Evolutionary conservation across 2,797 vertebrate genomes (phyloP).

Genomic region (Acropternis orthonyx): DNA sequence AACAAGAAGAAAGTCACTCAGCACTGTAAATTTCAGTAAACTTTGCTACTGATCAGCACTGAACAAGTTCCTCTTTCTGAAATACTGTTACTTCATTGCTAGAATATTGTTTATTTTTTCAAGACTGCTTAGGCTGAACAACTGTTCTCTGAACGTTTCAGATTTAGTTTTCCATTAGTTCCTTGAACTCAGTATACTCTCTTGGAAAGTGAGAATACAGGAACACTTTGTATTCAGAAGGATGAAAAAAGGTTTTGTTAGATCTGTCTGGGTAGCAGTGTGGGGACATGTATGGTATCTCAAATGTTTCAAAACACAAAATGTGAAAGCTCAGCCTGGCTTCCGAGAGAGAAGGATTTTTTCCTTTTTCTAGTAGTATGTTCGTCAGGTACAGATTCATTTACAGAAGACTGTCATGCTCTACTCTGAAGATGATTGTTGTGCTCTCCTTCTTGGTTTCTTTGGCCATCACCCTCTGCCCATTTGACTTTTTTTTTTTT

Average conservation of each 20-base stretch:
- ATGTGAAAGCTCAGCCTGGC: background rate
- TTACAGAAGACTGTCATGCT: background rate
- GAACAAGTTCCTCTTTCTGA: background rate
- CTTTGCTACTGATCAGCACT: background rate
- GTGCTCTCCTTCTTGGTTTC: background rate
- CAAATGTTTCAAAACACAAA: background rate
- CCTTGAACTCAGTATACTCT: background rate
- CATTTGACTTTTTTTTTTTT: background rate
- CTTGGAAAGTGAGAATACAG: background rate
- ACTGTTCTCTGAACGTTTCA: background rate
- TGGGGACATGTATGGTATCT: background rate
- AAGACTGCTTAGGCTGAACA: background rate
- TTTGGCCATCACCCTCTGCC: background rate
- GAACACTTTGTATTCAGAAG: background rate
- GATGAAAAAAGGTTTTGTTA: background rate
- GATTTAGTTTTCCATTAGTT: background rate
- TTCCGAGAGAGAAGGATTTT: background rate
- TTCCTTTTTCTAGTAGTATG: background rate
- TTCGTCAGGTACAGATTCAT: background rate
- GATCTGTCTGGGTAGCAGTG: background rate
- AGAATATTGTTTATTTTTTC: background rate
- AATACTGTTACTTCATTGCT: background rate
- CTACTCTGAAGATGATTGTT: background rate
- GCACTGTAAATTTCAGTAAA: constrained; percentile 10
- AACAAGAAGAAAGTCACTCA: constrained; percentile 18